A percentile compares a stretch with the other conserved stretches of the same genome.
Evolutionary conservation across 1,140 invertebrate species (phyloP).

Genomic region (Papilio machaon): DNA sequence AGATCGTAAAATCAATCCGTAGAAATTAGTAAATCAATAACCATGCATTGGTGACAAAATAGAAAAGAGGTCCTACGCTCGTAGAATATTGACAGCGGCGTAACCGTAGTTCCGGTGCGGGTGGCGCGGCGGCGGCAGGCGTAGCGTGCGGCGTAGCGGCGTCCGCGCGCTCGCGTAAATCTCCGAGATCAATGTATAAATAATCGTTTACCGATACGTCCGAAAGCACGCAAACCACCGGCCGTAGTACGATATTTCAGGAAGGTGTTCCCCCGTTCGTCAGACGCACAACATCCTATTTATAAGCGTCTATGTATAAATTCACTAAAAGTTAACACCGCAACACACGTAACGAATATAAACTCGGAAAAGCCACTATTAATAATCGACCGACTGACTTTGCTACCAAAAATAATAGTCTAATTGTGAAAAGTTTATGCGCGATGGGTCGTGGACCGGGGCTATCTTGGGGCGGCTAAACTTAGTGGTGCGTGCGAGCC

Average conservation of each 20-base stretch:
- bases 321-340: slow-evolving; percentile 82
- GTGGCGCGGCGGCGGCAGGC: slow-evolving; percentile 41
- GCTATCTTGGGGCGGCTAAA: slow-evolving; percentile 83
- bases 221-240: slow-evolving; percentile 77
- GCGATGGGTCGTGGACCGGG: slow-evolving; percentile 80
- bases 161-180: slow-evolving; percentile 53
- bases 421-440: slow-evolving; percentile 83
- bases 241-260: slow-evolving; percentile 81
- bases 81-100: slow-evolving; percentile 37
- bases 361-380: slow-evolving; percentile 82
- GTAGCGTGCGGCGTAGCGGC: slow-evolving; percentile 48
- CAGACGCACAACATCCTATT: slow-evolving; percentile 81
- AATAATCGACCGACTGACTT: slow-evolving; percentile 82
- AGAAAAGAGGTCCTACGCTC: slow-evolving; percentile 32
- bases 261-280: slow-evolving; percentile 82
- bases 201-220: slow-evolving; percentile 81
- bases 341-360: slow-evolving; percentile 82
- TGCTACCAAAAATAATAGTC: slow-evolving; percentile 83
- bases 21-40: background rate
- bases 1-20: background rate
- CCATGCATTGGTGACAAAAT: background rate
- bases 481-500: slow-evolving; percentile 81
- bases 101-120: slow-evolving; percentile 28
- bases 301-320: slow-evolving; percentile 82
- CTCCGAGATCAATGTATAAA: slow-evolving; percentile 77